phyloP scores from a whole-genome alignment of 1,140 invertebrate species.

The Ganaspis sp. region DNA sequence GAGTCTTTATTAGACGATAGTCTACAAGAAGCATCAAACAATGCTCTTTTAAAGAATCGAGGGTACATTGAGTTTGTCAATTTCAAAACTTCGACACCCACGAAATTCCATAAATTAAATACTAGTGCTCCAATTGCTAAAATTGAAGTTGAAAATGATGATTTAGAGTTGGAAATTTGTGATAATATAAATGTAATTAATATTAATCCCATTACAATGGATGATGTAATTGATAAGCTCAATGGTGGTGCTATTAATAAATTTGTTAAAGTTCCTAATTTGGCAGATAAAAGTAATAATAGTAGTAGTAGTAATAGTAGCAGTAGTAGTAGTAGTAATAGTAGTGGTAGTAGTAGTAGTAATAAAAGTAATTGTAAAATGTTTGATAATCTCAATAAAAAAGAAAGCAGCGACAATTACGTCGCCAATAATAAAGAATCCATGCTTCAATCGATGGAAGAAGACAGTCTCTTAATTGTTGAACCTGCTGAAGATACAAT shows the following conservation, averaged over 20 bases:
- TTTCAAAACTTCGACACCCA: slow-evolving; percentile 46
- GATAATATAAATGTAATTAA: slow-evolving; percentile 66
- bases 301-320: no score
- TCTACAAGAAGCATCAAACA: slow-evolving; percentile 75
- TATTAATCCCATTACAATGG: slow-evolving; percentile 69
- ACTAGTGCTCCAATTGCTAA: slow-evolving; percentile 68
- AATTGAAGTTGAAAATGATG: slow-evolving; percentile 68
- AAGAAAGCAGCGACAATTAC: slow-evolving; percentile 51
- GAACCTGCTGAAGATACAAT: slow-evolving; percentile 72
- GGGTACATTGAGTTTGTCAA: slow-evolving; percentile 85
- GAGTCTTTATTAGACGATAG: slow-evolving; percentile 80
- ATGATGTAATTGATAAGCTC: slow-evolving; percentile 62
- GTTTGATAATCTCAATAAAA: neutral
- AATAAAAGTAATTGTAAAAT: no score
- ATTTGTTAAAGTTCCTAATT: slow-evolving; percentile 32
- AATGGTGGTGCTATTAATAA: slow-evolving; percentile 42
- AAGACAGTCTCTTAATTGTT: slow-evolving; percentile 78
- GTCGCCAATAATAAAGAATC: slow-evolving; percentile 60
- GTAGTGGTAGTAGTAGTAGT: no score
- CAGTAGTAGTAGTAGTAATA: no score
- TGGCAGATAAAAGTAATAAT: neutral
- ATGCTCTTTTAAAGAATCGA: slow-evolving; percentile 78
- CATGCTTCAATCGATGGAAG: slow-evolving; percentile 76
- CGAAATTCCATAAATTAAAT: neutral
- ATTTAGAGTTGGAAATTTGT: slow-evolving; percentile 64